Conservation (phyloP, 1,140 invertebrate genomes). For the Hyphantria cunea region DNA sequence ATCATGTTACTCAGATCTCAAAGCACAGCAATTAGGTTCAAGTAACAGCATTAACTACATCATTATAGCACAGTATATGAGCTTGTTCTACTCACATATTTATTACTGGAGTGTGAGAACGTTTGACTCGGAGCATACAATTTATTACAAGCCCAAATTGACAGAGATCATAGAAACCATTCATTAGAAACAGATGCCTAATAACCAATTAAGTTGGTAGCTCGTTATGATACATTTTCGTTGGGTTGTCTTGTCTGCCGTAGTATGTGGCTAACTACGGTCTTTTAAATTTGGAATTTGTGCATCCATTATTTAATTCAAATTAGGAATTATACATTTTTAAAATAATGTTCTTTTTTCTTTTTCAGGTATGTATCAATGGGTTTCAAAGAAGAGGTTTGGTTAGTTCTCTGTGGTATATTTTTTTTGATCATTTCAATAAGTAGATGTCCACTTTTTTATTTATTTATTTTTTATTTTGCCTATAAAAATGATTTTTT, state of each 20-base stretch:
- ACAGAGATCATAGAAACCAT: conserved; percentile 50
- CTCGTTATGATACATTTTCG: neutral
- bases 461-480: too few relatives aligned
- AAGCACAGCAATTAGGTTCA: conserved; percentile 5
- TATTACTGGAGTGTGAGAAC: conserved; percentile 32
- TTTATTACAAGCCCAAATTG: conserved; percentile 34
- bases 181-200: conserved; percentile 72
- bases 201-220: conserved; percentile 46
- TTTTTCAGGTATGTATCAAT: conserved; percentile 47
- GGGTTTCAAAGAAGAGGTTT: conserved; percentile 9
- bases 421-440: too few relatives aligned
- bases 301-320: neutral
- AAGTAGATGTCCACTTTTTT: too few relatives aligned
- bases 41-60: conserved; percentile 2
- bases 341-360: conserved; percentile 5
- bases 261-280: neutral
- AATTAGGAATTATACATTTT: neutral
- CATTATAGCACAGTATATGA: neutral
- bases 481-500: too few relatives aligned
- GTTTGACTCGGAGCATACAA: conserved; percentile 17
- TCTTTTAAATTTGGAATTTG: neutral
- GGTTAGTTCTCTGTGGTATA: too few relatives aligned
- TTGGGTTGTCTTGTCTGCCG: conserved; percentile 11
- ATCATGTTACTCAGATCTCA: conserved; percentile 1
- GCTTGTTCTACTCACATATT: conserved; percentile 5